Evolutionary conservation across 2,888 invertebrate species (phyloP), one percentile per base, ranked within the genome.

Genomic region (Mylabris sibirica): DNA sequence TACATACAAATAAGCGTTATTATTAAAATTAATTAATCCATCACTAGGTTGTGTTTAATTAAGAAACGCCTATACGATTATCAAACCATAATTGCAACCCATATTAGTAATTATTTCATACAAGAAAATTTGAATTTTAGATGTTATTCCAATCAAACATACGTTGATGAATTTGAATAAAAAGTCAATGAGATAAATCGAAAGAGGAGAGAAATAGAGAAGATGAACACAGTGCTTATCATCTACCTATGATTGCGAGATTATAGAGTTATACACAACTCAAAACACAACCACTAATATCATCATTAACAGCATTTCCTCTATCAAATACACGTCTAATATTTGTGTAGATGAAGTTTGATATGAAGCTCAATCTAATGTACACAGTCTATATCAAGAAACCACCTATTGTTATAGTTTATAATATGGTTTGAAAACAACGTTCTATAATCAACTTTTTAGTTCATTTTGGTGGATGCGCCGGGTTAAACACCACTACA

Each of bases 401-500:
- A 30, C 4, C 30, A 8, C 30, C 30, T 30, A 30, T 30, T 30
- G 30, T 30, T 30, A 6, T 30, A 30, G 30, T 30, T 2, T 30
- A 30, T 30, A 30, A 30, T 30, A 30, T 8, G 30, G 5, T 30
- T 30, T 30, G 30, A 30, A 3, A 30, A 30, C 30, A 30, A 30
- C 30, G 8, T 30, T 30, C 30, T 30, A 8, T 30, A 30, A 30
- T 30, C 30, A 14, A 14, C 3, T 38, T 38, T 11, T 38, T 49
- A 20, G 8, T n/a, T 49, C 17, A 49, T 49, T 49, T 49, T 49
- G 49, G 49, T 49, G 49, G 49, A 20, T 49, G 49, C 49, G 49
- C 49, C 49, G 49, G 41, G 20, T 0, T 9, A 5, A n/a, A 38
- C 8, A n/a, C 30, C 30, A 3, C 30, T 3, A 30, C 30, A 30